phyloP scores from a whole-genome alignment of 2,888 invertebrate genomes.

The Tenthredo mesomela region DNA sequence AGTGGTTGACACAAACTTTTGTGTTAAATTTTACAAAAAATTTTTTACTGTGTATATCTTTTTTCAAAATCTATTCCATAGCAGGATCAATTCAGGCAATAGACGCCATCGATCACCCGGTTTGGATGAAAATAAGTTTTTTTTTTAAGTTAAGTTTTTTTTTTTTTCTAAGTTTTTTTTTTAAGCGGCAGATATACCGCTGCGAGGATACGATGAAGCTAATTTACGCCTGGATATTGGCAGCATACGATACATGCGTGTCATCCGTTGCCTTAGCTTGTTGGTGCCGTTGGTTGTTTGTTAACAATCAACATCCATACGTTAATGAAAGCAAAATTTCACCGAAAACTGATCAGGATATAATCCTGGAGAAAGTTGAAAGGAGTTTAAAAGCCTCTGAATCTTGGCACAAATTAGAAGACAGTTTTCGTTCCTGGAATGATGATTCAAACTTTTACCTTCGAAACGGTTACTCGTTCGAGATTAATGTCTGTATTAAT shows the following conservation, averaged over 20 bases:
- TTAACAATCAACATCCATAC: conserved; percentile 13
- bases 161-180: too few species aligned
- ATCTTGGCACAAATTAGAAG: conserved; percentile 9
- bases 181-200: too few species aligned
- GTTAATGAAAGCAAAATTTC: conserved; percentile 31
- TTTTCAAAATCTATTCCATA: background rate
- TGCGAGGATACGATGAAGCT: background rate
- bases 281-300: background rate
- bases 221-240: background rate
- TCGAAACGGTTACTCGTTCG: background rate
- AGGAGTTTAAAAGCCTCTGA: conserved; percentile 21
- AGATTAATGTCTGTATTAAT: background rate
- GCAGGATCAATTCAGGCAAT: background rate
- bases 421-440: background rate
- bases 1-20: too few species aligned
- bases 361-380: conserved; percentile 37
- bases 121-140: too few species aligned
- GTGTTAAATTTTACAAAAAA: too few species aligned
- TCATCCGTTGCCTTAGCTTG: background rate
- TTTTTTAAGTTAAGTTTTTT: too few species aligned
- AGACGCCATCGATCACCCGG: background rate
- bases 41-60: too few species aligned
- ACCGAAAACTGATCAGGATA: background rate
- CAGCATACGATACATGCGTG: conserved; percentile 6
- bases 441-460: conserved; percentile 15